Percentiles rank a stretch among this genome's conserved stretches.
Conservation (phyloP, 2,888 invertebrate genomes). For the Herminia tarsipennalis region DNA sequence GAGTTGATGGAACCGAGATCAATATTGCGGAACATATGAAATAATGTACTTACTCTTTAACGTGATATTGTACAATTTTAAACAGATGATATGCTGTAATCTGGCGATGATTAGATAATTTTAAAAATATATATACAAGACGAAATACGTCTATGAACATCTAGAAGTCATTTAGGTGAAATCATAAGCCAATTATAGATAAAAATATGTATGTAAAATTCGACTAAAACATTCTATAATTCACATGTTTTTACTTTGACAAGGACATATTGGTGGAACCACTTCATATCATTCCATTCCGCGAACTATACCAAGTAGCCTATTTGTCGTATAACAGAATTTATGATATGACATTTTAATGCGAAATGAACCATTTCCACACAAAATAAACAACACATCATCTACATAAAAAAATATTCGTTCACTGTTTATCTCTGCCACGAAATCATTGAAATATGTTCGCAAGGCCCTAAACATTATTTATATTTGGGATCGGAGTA, state of each 20-base stretch:
- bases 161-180: too few species aligned
- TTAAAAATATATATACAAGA: too few species aligned
- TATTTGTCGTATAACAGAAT: not conserved
- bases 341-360: not conserved
- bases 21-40: slow-evolving; percentile 2
- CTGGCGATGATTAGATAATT: not conserved
- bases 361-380: slow-evolving; percentile 1
- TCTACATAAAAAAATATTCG: not conserved
- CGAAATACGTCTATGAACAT: too few species aligned
- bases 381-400: slow-evolving; percentile 8
- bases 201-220: too few species aligned
- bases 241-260: too few species aligned
- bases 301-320: not conserved
- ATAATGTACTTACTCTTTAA: slow-evolving; percentile 3
- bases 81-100: not conserved
- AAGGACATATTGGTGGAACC: too few species aligned
- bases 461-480: slow-evolving; percentile 5
- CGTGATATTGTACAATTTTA: not conserved
- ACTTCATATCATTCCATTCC: not conserved
- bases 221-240: too few species aligned
- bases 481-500: slow-evolving; percentile 11
- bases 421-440: not conserved
- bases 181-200: too few species aligned
- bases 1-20: not conserved
- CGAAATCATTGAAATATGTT: slow-evolving; percentile 9